phyloP scores from a whole-genome alignment of 1,140 invertebrate genomes.

The Rhagoletis pomonella region DNA sequence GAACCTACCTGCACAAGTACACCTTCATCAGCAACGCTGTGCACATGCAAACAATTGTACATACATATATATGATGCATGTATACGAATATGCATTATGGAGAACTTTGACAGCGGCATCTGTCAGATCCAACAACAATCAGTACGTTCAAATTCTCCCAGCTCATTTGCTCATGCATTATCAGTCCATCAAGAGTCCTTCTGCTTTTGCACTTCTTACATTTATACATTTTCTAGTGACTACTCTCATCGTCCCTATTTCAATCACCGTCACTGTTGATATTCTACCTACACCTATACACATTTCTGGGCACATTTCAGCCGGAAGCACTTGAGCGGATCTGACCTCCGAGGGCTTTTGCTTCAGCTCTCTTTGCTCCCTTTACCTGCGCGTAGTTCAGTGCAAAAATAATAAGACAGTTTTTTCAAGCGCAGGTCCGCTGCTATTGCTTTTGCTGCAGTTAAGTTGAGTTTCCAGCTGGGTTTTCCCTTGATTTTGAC shows the following conservation, averaged over 20 bases:
- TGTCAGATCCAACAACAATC: neutral
- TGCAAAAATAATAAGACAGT: neutral
- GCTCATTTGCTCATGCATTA: neutral
- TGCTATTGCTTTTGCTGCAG: no score
- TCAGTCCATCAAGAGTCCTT: neutral
- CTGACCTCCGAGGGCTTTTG: conserved; percentile 66
- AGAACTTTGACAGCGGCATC: neutral
- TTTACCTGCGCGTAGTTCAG: neutral
- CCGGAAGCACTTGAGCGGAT: conserved; percentile 73
- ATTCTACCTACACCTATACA: conserved; percentile 13
- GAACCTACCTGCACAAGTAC: conserved; percentile 30
- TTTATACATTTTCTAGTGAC: neutral
- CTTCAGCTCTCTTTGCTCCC: conserved; percentile 57
- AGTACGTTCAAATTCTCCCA: neutral
- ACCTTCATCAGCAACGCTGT: neutral
- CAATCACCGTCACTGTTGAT: neutral
- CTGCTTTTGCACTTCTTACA: no score
- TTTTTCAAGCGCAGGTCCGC: neutral
- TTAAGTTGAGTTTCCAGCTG: no score
- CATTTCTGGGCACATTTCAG: conserved; percentile 53
- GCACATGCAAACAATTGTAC: neutral
- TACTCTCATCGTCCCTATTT: neutral
- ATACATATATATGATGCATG: neutral
- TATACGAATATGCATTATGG: no score
- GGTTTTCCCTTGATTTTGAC: no score